These are phyloP conservation scores for Selenia dentaria DNA, from an alignment of 2,888 invertebrate species.

Conservation along the genomic window DNA sequence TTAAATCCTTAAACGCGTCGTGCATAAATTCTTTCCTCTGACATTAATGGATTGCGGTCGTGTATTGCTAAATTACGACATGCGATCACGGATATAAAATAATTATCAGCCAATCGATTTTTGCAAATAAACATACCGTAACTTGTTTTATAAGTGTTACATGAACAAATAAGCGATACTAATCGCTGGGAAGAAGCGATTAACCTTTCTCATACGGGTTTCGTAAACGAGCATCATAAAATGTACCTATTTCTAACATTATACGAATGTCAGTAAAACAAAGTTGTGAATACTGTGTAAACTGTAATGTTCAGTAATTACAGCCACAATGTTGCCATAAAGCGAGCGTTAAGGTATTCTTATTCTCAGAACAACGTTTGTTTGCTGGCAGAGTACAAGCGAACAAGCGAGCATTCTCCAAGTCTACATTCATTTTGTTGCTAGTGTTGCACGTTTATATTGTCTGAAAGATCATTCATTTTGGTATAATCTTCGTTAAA, in stretches of 20 bases:
- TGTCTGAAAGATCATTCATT: no score
- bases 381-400: background rate
- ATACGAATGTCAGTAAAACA: background rate
- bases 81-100: constrained; percentile 35
- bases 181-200: constrained; percentile 29
- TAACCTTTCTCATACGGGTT: constrained; percentile 28
- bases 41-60: constrained; percentile 32
- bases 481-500: no score
- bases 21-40: constrained; percentile 25
- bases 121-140: constrained; percentile 28
- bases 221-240: constrained; percentile 7
- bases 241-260: constrained; percentile 8
- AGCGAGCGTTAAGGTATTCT: constrained; percentile 9
- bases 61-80: constrained; percentile 29
- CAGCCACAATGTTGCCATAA: constrained; percentile 3
- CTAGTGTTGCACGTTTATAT: background rate
- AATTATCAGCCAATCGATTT: constrained; percentile 33
- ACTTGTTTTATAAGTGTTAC: constrained; percentile 32
- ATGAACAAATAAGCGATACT: constrained; percentile 29
- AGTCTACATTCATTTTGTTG: background rate
- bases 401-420: background rate
- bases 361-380: constrained; percentile 4
- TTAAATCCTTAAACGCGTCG: constrained; percentile 20
- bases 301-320: constrained; percentile 4
- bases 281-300: constrained; percentile 6